Percentiles rank a stretch among this genome's conserved stretches.
phyloP scores from a whole-genome alignment of 1,140 invertebrate genomes.

The Campoletis sonorensis region DNA sequence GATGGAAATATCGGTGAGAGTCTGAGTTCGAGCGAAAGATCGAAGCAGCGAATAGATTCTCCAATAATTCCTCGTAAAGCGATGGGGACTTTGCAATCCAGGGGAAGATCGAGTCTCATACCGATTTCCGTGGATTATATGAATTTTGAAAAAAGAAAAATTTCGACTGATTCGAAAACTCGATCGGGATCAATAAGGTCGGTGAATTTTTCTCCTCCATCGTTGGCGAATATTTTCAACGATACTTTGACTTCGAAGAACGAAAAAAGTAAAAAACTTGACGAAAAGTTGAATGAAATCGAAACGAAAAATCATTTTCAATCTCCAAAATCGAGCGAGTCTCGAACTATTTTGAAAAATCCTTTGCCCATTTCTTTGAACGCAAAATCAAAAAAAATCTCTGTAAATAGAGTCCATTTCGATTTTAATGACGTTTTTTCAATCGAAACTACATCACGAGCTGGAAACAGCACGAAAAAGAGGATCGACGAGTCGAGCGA shows the following conservation, averaged over 20 bases:
- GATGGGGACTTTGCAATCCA: not conserved
- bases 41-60: slow-evolving; percentile 8
- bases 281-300: not conserved
- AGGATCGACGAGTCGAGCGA: not conserved
- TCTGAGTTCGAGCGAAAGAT: not conserved
- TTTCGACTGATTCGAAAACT: not conserved
- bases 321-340: not conserved
- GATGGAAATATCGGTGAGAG: not conserved
- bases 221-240: not conserved
- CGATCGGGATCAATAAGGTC: not conserved
- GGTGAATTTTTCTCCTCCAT: not conserved
- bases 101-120: slow-evolving; percentile 19
- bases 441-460: not conserved
- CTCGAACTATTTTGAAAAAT: not conserved
- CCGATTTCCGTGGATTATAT: slow-evolving; percentile 3
- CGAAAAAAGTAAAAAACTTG: not conserved
- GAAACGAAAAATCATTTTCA: not conserved
- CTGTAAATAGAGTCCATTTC: not conserved
- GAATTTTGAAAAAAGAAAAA: slow-evolving; percentile 16
- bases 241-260: not conserved
- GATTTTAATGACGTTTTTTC: not conserved
- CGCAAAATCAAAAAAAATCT: not conserved
- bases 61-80: slow-evolving; percentile 27
- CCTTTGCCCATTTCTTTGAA: not conserved
- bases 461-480: not conserved